A percentile compares a stretch with the other conserved stretches of the same genome.
phyloP scores from a whole-genome alignment of 2,888 invertebrate species.

The Entomobrya multifasciata region DNA sequence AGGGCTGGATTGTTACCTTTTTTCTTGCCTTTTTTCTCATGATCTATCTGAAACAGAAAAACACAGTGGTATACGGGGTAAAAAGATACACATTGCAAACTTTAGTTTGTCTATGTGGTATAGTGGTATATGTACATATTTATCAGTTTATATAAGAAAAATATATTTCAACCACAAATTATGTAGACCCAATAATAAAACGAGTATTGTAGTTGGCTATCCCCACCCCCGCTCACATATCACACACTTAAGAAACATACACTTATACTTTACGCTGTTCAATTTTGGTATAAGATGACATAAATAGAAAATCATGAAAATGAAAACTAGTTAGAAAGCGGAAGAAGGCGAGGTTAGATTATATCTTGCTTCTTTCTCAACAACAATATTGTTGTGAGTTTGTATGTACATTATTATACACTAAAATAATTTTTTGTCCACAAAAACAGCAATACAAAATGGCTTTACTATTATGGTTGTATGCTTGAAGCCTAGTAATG shows the following conservation, averaged over 20 bases:
- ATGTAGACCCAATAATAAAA: constrained; percentile 16
- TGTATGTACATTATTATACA: not conserved
- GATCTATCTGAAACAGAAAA: constrained; percentile 6
- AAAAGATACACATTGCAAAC: not conserved
- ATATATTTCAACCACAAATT: not conserved
- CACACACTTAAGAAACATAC: too few species aligned
- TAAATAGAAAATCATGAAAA: constrained; percentile 38
- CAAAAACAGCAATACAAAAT: constrained; percentile 26
- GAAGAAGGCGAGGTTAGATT: constrained; percentile 71
- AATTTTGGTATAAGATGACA: constrained; percentile 52
- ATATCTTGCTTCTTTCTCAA: constrained; percentile 42
- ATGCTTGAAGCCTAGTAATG: not conserved
- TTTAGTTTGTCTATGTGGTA: constrained; percentile 13
- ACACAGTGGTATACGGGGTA: constrained; percentile 8
- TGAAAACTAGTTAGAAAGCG: constrained; percentile 54
- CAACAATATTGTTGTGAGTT: constrained; percentile 22
- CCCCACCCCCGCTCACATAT: not conserved
- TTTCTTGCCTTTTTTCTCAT: constrained; percentile 25
- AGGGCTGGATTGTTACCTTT: constrained; percentile 26
- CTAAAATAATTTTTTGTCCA: not conserved
- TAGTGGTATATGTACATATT: too few species aligned
- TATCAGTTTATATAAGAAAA: not conserved
- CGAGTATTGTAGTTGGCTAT: not conserved
- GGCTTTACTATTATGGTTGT: constrained; percentile 22
- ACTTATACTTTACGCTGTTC: not conserved